Evolutionary conservation across 2,797 vertebrate genomes (phyloP).

Genomic region (Microhierax caerulescens): DNA sequence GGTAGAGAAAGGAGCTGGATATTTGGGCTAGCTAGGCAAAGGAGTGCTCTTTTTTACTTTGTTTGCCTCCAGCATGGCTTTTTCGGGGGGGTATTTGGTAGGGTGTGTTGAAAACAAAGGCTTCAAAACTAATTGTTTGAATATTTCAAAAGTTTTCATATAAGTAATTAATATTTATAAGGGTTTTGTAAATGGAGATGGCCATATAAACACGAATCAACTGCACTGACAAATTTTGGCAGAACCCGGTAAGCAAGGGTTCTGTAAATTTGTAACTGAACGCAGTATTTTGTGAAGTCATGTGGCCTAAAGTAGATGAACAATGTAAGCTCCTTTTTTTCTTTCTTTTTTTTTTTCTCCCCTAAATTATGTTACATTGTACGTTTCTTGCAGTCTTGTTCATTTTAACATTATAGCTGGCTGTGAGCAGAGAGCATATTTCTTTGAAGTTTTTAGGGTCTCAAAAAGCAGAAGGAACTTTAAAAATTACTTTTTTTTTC

Average conservation of each 20-base stretch:
- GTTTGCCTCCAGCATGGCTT: background rate
- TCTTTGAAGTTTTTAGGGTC: background rate
- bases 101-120: background rate
- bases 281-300: background rate
- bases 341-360: background rate
- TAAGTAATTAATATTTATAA: background rate
- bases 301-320: background rate
- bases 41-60: background rate
- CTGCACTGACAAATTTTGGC: background rate
- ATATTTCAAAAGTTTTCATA: background rate
- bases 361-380: background rate
- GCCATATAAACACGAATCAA: background rate
- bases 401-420: background rate
- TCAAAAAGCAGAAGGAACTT: background rate
- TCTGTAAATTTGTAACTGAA: background rate
- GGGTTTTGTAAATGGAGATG: background rate
- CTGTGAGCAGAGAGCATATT: background rate
- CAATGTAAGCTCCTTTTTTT: background rate
- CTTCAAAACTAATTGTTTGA: background rate
- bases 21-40: background rate
- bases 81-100: rapidly evolving
- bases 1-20: background rate
- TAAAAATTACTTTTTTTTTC: background rate
- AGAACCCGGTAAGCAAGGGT: background rate
- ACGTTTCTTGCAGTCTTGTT: background rate